Evolutionary conservation across 2,113 vertebrate genomes (phyloP), one percentile per base, ranked within the genome.

Genomic region (Scomber scombrus): DNA sequence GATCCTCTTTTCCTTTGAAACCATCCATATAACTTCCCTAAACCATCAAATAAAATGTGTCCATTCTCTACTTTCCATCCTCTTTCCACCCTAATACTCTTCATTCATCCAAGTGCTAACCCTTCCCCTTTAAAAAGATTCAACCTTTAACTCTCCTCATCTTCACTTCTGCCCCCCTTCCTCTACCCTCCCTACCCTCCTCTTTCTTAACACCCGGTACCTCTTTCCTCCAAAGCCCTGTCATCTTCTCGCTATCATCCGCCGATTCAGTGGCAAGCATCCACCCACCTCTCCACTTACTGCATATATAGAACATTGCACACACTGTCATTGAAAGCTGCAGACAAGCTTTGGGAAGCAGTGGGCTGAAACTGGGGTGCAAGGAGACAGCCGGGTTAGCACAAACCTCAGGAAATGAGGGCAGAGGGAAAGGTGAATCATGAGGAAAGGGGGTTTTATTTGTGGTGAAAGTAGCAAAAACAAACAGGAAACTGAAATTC

Each of bases 221-320:
- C 54, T 75, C 85, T 80, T 71, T 88, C 79, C 70, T 84, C 75
- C 65, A 52, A 89, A 89, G 81, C 85, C 77, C 84, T 90, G 92
- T 89, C 87, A 90, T 91, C 86, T 84, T 80, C 75, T 86, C 26
- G 57, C 88, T 80, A 83, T 86, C 89, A 87, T 85, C 80, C 73
- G 19, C 69, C 72, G 34, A 83, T 88, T 90, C 84, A 46, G 80
- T 81, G 82, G 86, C 84, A 89, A 85, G 85, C 81, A 84, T 86
- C 92, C 90, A 82, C 92, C 91, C 92, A 89, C 90, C 82, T 85
- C 85, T 89, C 86, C 91, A 91, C 89, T 91, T 89, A 91, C 81
- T 81, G 86, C 85, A 82, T 81, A 89, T 88, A 86, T 88, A 91
- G 88, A 82, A 89, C 87, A 86, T 80, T 54, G 77, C 60, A 9